Conservation (phyloP, 2,888 invertebrate species). For the Chrysolina oricalcia region DNA sequence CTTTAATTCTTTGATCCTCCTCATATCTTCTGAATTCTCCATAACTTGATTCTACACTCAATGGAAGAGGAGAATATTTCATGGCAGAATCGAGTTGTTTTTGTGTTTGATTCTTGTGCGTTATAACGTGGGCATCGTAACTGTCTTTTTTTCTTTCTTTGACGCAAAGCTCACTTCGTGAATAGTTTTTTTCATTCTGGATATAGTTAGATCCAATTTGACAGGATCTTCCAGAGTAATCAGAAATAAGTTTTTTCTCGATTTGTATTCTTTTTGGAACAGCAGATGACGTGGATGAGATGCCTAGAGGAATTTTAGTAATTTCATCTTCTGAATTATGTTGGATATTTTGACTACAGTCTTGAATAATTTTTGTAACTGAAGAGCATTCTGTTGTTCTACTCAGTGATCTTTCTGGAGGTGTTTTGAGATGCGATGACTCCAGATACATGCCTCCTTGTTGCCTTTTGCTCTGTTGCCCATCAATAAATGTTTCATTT, state of each 20-base stretch:
- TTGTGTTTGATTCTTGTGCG: background rate
- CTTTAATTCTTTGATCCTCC: background rate
- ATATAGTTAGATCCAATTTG: background rate
- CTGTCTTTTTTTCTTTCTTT: background rate
- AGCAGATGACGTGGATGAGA: background rate
- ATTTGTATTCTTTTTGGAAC: background rate
- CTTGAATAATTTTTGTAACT: background rate
- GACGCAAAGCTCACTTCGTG: background rate
- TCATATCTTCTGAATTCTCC: background rate
- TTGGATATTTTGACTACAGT: background rate
- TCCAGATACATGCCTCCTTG: background rate
- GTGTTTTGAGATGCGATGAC: background rate
- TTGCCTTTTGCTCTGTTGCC: background rate
- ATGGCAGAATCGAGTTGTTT: background rate
- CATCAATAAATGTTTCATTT: background rate
- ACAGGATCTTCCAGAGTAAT: background rate
- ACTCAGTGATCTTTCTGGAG: background rate
- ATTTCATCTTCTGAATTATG: background rate
- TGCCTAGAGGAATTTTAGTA: background rate
- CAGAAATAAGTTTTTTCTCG: background rate
- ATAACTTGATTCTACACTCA: background rate
- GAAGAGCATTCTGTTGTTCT: background rate
- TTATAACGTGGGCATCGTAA: background rate
- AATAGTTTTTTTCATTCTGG: background rate
- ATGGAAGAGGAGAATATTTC: conserved; percentile 13